Evolutionary conservation across 1,140 invertebrate genomes (phyloP), one percentile per base, ranked within the genome.

Genomic region (Anadara kagoshimensis): DNA sequence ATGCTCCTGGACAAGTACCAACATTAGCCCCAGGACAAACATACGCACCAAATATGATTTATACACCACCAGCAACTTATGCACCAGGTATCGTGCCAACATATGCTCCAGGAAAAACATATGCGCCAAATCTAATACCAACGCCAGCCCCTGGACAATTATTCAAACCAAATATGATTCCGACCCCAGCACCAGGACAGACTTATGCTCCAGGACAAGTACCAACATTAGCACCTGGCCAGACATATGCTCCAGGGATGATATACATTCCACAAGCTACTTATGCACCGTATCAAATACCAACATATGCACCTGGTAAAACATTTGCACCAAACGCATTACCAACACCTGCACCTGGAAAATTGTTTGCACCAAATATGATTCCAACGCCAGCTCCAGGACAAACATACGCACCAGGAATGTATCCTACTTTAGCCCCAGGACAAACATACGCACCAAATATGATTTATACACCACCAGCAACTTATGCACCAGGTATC

Each of bases 171-270:
- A 53, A 51, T 7, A 18, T 45, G 11, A 41, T 62, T n/a, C 73
- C 73, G 59, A 73, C 63, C 1, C 79, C 76, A 14, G 53, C 53
- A 8, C 79, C 76, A 29, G 76, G 76, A 0, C 76, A 78, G 58
- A 81, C 79, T 1, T 78, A 81, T 49, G 76, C 74, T 29, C 79
- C 79, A 59, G 58, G 45, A 24, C 47, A 65, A 18, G 14, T 59
- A 5, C 70, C 70, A 65, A 72, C 70, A 7, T 44, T 72, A n/a
- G 72, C 78, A 62, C 78, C 78, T 43, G 72, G 63, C 7, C 71
- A 72, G 24, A 76, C 78, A 51, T 45, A 69, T 7, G 49, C 65
- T n/a, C 76, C 70, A n/a, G 80, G 78, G 8, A 56, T 70, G 67
- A 62, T 58, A 43, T 41, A 62, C 0, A 63, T 71, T 4, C 69